Evolutionary conservation across 2,113 vertebrate genomes (phyloP), one percentile per base, ranked within the genome.

Genomic region (Paralichthys olivaceus): DNA sequence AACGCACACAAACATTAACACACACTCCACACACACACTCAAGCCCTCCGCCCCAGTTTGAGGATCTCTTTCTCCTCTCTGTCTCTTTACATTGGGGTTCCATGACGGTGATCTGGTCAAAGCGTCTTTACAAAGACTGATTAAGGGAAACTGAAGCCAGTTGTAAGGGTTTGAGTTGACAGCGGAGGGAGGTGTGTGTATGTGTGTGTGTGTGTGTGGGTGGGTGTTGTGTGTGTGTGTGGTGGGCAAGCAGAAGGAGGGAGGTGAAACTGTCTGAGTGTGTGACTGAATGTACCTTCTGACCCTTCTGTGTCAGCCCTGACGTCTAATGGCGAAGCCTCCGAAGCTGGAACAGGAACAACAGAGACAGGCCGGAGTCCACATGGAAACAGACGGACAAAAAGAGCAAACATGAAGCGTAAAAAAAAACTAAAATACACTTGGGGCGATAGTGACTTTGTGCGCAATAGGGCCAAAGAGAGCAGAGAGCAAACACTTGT

Each of bases 71-170:
- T 93, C 88, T 93, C 85, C 70, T 75, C 75, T 88, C 92, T 92
- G 92, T 93, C 93, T 86, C 84, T 81, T 90, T 89, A 77, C 84
- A 91, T 93, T 87, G 77, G 84, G n/a, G 72, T 75, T 88, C 87
- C 90, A 91, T 91, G 91, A 92, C 85, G 75, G 86, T 87, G 85
- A 93, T 90, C 77, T 85, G 87, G 90, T 93, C 90, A 92, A 92
- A 85, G 85, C 80, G 29, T 65, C 64, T 86, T 90, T 76, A 91
- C 73, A 93, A 89, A 91, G 79, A 86, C 49, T 54, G 49, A 90
- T 77, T 79, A 74, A 74, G 69, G 47, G 59, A 90, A 87, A 82
- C 78, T 81, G 77, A 81, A 83, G 87, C 80, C 77, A 80, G 78
- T 80, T 85, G 68, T 80, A 84, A 83, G 69, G 86, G 20, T 82